phyloP scores from a whole-genome alignment of 2,797 vertebrate genomes.

The Epinephelus coioides region DNA sequence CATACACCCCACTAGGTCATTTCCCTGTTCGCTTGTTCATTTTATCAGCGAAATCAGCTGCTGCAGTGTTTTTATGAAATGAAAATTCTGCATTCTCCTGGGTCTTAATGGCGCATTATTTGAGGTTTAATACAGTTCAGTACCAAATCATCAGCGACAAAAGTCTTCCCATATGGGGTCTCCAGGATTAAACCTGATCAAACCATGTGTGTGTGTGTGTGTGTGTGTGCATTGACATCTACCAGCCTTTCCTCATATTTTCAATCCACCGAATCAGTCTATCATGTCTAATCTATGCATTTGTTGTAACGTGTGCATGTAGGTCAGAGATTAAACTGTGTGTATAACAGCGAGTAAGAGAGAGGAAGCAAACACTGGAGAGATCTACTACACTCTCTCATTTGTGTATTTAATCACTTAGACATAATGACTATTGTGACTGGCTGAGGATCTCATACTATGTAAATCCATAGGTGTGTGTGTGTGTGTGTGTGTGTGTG shows the following conservation, averaged over 20 bases:
- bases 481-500: too few species aligned
- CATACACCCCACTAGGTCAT: not conserved
- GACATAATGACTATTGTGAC: too few species aligned
- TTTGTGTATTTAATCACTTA: slow-evolving; percentile 5
- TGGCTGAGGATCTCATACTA: too few species aligned
- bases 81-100: not conserved
- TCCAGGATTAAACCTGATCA: slow-evolving; percentile 32
- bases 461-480: too few species aligned
- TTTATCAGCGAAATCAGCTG: slow-evolving; percentile 39
- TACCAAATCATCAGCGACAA: not conserved
- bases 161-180: slow-evolving; percentile 10
- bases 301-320: slow-evolving; percentile 48
- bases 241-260: slow-evolving; percentile 3
- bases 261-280: slow-evolving; percentile 29
- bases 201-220: not conserved
- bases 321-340: slow-evolving; percentile 55
- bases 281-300: slow-evolving; percentile 47
- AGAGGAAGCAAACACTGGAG: not conserved
- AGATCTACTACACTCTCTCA: slow-evolving; percentile 1
- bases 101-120: not conserved
- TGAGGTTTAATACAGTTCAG: slow-evolving; percentile 32
- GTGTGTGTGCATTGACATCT: slow-evolving; percentile 1
- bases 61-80: slow-evolving; percentile 22
- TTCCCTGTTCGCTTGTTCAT: not conserved
- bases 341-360: not conserved